Conservation (phyloP, 1,140 invertebrate species). For the Oscheius sp. region DNA sequence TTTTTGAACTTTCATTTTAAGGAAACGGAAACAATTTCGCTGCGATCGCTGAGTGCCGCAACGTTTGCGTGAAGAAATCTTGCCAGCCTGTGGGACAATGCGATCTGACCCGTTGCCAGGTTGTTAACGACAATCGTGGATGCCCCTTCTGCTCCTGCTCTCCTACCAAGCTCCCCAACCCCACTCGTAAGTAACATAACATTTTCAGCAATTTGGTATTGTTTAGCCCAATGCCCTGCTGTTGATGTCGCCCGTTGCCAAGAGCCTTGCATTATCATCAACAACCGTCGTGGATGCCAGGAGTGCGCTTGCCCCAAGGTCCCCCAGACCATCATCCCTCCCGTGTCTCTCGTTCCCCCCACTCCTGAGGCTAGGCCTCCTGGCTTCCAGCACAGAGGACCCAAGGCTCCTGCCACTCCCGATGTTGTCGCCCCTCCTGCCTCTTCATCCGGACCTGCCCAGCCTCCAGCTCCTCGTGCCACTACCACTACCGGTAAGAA, state of each 20-base stretch:
- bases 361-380: not conserved
- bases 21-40: slow-evolving; percentile 45
- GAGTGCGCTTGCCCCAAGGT: slow-evolving; percentile 56
- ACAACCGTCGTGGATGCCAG: slow-evolving; percentile 54
- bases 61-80: slow-evolving; percentile 32
- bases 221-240: slow-evolving; percentile 41
- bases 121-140: slow-evolving; percentile 54
- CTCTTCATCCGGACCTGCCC: slow-evolving; percentile 14
- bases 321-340: slow-evolving; percentile 11
- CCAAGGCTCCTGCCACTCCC: not conserved
- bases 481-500: slow-evolving; percentile 19
- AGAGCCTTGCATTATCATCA: slow-evolving; percentile 60
- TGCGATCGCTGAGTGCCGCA: slow-evolving; percentile 37
- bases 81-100: slow-evolving; percentile 49
- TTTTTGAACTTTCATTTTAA: not conserved
- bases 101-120: slow-evolving; percentile 50
- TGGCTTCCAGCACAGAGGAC: not conserved
- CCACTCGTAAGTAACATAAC: not conserved
- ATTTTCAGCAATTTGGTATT: not conserved
- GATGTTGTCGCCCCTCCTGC: slow-evolving; percentile 10
- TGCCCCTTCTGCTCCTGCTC: slow-evolving; percentile 59
- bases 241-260: slow-evolving; percentile 47
- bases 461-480: slow-evolving; percentile 31
- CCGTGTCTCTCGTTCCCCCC: not conserved
- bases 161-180: slow-evolving; percentile 36